A percentile compares a stretch with the other conserved stretches of the same genome.
Conservation (phyloP, 2,888 invertebrate genomes). For the Agrilus biguttatus region DNA sequence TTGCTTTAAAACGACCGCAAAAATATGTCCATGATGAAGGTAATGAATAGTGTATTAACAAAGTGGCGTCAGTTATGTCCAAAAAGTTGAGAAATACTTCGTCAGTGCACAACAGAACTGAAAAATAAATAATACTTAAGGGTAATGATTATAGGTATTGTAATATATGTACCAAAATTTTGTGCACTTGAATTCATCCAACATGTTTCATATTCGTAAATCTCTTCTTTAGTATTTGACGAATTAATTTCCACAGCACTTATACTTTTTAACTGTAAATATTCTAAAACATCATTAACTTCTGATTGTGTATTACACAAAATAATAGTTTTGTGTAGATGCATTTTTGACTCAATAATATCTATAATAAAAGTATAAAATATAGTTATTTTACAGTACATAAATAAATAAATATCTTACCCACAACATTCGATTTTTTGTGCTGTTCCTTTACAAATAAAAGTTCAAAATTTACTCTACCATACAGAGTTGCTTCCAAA, state of each 20-base stretch:
- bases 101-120: slow-evolving; percentile 55
- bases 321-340: slow-evolving; percentile 41
- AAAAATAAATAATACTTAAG: slow-evolving; percentile 28
- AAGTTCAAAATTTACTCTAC: slow-evolving; percentile 35
- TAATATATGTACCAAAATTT: slow-evolving; percentile 6
- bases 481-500: slow-evolving; percentile 62
- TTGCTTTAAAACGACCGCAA: slow-evolving; percentile 50
- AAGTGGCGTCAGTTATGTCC: slow-evolving; percentile 47
- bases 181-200: slow-evolving; percentile 9
- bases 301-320: slow-evolving; percentile 45
- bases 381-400: background rate
- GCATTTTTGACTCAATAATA: slow-evolving; percentile 33
- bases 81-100: slow-evolving; percentile 41
- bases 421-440: slow-evolving; percentile 31
- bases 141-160: background rate
- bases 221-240: slow-evolving; percentile 11
- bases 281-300: slow-evolving; percentile 30
- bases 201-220: slow-evolving; percentile 6
- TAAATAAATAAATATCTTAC: slow-evolving; percentile 14
- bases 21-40: slow-evolving; percentile 51
- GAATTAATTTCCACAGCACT: slow-evolving; percentile 14
- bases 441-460: slow-evolving; percentile 29
- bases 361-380: slow-evolving; percentile 17
- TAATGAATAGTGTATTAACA: slow-evolving; percentile 58
- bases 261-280: slow-evolving; percentile 15